These are phyloP conservation scores for Saccostrea cuccullata DNA, from an alignment of 1,140 invertebrate genomes.

Conservation along the genomic window DNA sequence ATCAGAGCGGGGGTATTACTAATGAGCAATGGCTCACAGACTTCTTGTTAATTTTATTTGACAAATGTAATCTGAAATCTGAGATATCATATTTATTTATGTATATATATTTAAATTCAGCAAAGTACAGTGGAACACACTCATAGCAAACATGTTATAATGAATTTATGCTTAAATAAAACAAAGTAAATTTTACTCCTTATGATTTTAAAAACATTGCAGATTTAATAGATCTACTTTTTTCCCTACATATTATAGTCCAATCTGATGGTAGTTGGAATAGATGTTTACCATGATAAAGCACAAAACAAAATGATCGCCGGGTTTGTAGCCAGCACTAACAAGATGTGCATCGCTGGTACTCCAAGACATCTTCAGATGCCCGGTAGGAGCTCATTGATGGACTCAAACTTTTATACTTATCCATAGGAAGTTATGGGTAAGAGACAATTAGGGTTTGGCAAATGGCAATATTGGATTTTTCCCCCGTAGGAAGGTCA, in stretches of 20 bases:
- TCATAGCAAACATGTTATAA: too few species aligned
- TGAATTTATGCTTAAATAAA: too few species aligned
- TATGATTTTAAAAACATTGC: too few species aligned
- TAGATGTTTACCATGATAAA: conserved; percentile 92
- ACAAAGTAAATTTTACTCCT: too few species aligned
- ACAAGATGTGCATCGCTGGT: conserved; percentile 85
- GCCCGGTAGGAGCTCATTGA: conserved; percentile 87
- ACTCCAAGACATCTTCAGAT: conserved; percentile 86
- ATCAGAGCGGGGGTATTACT: too few species aligned
- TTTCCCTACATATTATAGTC: conserved; percentile 66
- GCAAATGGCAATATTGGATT: too few species aligned
- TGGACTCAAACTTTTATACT: conserved; percentile 85
- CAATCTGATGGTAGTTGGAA: conserved; percentile 90
- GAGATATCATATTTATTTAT: too few species aligned
- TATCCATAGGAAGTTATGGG: conserved; percentile 84
- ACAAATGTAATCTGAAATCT: neutral
- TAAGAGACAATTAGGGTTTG: conserved; percentile 56
- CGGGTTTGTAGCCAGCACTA: conserved; percentile 90
- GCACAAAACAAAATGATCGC: conserved; percentile 81
- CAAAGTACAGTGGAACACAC: too few species aligned
- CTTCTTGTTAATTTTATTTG: neutral
- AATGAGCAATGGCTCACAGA: too few species aligned
- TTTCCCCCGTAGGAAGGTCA: too few species aligned
- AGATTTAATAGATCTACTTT: too few species aligned
- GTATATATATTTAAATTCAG: too few species aligned